Evolutionary conservation across 23 tunicate genomes (phyloP), one percentile per base, ranked within the genome.

Genomic region (Trididemnum miniatum): DNA sequence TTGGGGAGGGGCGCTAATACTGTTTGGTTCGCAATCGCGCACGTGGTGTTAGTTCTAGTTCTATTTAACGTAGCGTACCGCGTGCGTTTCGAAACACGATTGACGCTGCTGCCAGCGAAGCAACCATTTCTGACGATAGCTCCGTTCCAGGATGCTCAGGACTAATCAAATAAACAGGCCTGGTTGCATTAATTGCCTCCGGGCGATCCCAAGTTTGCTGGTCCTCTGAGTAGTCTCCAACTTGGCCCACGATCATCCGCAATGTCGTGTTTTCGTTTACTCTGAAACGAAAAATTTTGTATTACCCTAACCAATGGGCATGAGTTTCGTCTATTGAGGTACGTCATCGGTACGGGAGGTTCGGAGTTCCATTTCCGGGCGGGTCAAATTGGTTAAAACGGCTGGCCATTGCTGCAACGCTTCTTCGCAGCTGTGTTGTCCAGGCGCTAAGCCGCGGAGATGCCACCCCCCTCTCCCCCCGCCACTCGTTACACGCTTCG

Each of bases 101-200:
- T 1, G 95, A 86, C 25, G 92, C 81, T 29, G 99, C 91, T 2
- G 99, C 95, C 25, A 95, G 71, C 18, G 96, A 82, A 3, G 95
- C 95, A 31, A 91, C 87, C 82, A 89, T 78, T 89, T 95, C 95
- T 7, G 85, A 87, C 22, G 91, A 80, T 1, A 95, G 38, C 12
- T 95, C 99, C 9, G 89, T 78, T 77, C 99, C 99, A 0, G 85
- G 88, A 20, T 67, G 62, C n/a, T 85, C 77, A 50, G 22, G n/a
- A 7, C 74, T 82, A 2, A 95, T 40, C 35, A 44, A 35, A 35
- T 89, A 36, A 25, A 79, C 80, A 35, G 83, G 79, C 36, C 99
- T 50, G 57, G 71, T 44, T 26, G 40, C 57, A 35, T 82, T 69
- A 59, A 95, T 85, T n/a, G 77, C 23, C 37, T 89, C 95, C 29